Evolutionary conservation across 2,797 vertebrate species (phyloP).

Genomic region (Phrynocephalus forsythii): DNA sequence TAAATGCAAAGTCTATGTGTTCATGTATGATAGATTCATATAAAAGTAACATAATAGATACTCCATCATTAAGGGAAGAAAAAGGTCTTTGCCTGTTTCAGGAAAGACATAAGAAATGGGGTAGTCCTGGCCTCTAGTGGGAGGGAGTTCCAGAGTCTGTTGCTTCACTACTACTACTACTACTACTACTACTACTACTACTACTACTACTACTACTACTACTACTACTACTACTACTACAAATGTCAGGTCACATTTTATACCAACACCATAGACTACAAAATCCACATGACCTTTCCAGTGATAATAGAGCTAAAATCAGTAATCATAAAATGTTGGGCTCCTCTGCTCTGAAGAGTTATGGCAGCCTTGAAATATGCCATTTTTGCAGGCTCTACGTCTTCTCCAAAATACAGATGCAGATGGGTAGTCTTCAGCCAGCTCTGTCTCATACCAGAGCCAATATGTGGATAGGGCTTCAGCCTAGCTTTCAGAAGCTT

Average conservation of each 20-base stretch:
- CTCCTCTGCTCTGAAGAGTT: slow-evolving; percentile 39
- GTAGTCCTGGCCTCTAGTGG: too few relatives aligned
- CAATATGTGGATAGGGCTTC: slow-evolving; percentile 54
- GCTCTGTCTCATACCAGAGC: slow-evolving; percentile 49
- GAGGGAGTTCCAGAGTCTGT: too few relatives aligned
- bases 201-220: too few relatives aligned
- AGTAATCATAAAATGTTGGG: slow-evolving; percentile 52
- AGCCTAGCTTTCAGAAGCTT: slow-evolving; percentile 57
- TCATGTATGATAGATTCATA: too few relatives aligned
- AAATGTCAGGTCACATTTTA: slow-evolving; percentile 4
- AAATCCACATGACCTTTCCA: slow-evolving; percentile 29
- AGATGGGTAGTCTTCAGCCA: slow-evolving; percentile 60
- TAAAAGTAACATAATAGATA: too few relatives aligned
- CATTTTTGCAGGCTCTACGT: slow-evolving; percentile 54
- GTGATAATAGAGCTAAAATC: slow-evolving; percentile 46
- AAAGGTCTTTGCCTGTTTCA: too few relatives aligned
- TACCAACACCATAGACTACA: slow-evolving; percentile 33
- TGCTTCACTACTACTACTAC: too few relatives aligned
- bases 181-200: too few relatives aligned
- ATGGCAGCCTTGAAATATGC: slow-evolving; percentile 58
- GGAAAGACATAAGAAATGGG: too few relatives aligned
- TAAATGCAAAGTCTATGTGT: too few relatives aligned
- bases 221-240: background rate
- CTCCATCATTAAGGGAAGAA: too few relatives aligned
- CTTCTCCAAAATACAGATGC: slow-evolving; percentile 56